Base-by-base conservation (phyloP, 2,113 vertebrate genomes). In the Thunnus thynnus region DNA sequence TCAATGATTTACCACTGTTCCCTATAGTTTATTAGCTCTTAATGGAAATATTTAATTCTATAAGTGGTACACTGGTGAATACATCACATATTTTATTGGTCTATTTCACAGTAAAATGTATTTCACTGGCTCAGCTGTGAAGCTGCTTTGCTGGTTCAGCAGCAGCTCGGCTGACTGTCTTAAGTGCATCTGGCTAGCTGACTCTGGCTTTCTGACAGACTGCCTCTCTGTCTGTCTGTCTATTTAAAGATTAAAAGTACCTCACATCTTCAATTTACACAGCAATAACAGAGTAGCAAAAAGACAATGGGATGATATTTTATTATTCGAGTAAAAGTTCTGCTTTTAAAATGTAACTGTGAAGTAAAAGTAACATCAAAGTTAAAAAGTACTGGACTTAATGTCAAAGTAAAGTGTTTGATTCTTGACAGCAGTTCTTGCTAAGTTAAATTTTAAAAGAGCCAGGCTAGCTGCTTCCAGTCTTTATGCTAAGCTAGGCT, bases 201-300 rank as follows among this genome's bases (percentile, higher is more conserved):
- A 58, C 6, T 47, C 60, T 80, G 83, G 77, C 60, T 79, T 17
- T 3, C 36, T 76, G 65, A 72, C 76, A 71, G 46, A 41, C 46
- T 70, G 51, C 9, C 17, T 13, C 64, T 62, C 55, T 20, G 13
- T 58, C 20, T 20, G 13, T 58, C 20, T 17, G 32, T 44, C 50
- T 72, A n/a, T 73, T 80, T 60, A 65, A 55, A 76, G 67, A 56
- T 67, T 82, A 51, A 17, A 63, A 18, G 30, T 14, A 57, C 25
- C 48, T 63, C 54, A 32, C 9, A 71, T 54, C 51, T 18, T 78
- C 57, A 20, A 18, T 60, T 51, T 22, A 36, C 54, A 5, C 25
- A 48, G 3, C 12, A 48, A 22, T 51, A 44, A 44, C 17, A 63
- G 18, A 52, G 13, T 17, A 17, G 32, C 52, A 73, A 16, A 22